Conservation (phyloP, 2,113 vertebrate species). For the Siniperca chuatsi region DNA sequence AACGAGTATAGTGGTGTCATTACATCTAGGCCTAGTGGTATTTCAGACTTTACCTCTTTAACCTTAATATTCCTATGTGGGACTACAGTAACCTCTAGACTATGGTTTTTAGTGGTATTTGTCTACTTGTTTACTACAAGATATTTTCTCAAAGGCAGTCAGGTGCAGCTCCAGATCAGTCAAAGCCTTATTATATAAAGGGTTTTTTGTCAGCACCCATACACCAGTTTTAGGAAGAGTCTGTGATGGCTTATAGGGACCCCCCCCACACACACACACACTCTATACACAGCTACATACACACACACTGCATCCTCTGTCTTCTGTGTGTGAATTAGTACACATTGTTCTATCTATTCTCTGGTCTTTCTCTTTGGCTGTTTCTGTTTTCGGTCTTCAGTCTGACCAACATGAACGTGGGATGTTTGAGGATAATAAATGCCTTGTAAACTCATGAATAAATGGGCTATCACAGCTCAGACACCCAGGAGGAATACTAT, state of each 20-base stretch:
- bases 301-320: conserved; percentile 51
- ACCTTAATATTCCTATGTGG: neutral
- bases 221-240: conserved; percentile 27
- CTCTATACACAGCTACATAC: conserved; percentile 5
- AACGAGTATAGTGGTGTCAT: neutral
- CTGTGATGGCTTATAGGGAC: conserved; percentile 44
- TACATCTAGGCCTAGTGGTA: neutral
- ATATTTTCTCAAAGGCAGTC: neutral
- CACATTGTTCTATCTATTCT: conserved; percentile 62
- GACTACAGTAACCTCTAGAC: neutral
- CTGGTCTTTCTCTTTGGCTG: conserved; percentile 19
- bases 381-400: neutral
- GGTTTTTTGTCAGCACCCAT: neutral
- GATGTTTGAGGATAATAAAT: neutral
- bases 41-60: neutral
- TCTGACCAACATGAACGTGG: neutral
- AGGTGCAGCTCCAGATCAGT: conserved; percentile 21
- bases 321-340: conserved; percentile 61
- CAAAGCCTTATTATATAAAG: conserved; percentile 63
- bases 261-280: conserved; percentile 8
- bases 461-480: neutral
- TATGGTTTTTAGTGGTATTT: neutral
- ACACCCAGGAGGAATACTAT: neutral
- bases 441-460: neutral
- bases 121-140: neutral